These are phyloP conservation scores for Cyphomyrus discorhynchus DNA, from an alignment of 2,113 vertebrate species.

Conservation along the genomic window DNA sequence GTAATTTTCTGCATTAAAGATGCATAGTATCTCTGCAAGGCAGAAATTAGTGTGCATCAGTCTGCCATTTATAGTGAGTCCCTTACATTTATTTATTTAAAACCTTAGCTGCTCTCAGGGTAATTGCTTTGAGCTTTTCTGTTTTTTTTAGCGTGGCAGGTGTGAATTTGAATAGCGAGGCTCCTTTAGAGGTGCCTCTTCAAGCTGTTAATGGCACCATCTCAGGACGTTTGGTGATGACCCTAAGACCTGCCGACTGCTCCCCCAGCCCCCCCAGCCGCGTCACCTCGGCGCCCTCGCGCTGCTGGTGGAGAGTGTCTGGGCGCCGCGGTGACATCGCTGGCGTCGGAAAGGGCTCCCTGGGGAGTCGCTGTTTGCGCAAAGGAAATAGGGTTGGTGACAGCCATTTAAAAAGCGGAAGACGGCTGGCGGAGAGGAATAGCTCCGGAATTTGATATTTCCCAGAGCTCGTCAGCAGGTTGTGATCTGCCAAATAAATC, in stretches of 20 bases:
- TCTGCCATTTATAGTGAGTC: neutral
- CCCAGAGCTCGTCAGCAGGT: slow-evolving; percentile 6
- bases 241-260: slow-evolving; percentile 20
- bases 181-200: neutral
- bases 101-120: neutral
- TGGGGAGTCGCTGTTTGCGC: slow-evolving; percentile 17
- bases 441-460: slow-evolving; percentile 6
- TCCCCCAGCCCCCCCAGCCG: neutral
- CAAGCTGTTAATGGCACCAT: neutral
- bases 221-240: neutral
- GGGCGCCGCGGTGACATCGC: slow-evolving; percentile 31
- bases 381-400: neutral
- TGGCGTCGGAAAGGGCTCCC: slow-evolving; percentile 30
- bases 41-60: neutral
- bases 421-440: neutral
- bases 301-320: too few species aligned
- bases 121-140: neutral
- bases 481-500: neutral
- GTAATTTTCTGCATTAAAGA: neutral
- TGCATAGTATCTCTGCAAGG: neutral
- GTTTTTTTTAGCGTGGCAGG: neutral
- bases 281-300: too few species aligned
- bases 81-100: neutral
- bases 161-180: neutral
- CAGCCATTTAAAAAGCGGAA: slow-evolving; percentile 6